Evolutionary conservation across 1,140 invertebrate species (phyloP), one percentile per base, ranked within the genome.

Genomic region (Choristoneura fumiferana): DNA sequence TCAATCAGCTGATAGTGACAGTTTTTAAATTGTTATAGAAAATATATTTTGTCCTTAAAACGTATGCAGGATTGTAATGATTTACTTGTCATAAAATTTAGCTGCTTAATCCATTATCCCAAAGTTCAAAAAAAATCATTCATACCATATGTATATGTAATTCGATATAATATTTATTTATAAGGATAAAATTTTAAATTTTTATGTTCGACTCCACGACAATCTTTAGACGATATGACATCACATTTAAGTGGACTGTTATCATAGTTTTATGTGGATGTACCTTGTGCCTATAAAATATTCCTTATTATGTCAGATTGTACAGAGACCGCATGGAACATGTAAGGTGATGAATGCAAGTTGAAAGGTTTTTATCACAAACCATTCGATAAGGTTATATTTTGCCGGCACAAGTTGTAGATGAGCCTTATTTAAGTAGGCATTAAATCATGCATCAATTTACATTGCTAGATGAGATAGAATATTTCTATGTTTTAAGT

Each of bases 311-410:
- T 87, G 81, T 66, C 72, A 81, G 82, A 76, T 69, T 88, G 80
- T 86, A 84, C 75, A 86, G 77, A 81, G 71, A 71, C 76, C 73
- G 81, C 68, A 73, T 78, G 83, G 71, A 69, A 75, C 69, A 72
- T 86, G 83, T 67, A 71, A 86, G 85, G 69, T 76, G n/a, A n/a
- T n/a, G 85, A 68, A 85, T 88, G 83, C 62, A 74, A 86, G 84
- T 66, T 72, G 69, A 70, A 72, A 73, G 76, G 68, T 73, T 73
- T 39, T 12, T 39, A 74, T 58, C 40, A 53, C 54, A 60, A 71
- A 67, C 72, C 69, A 73, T 62, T 74, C 67, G 60, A 60, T 63
- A 60, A 76, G 73, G 81, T 76, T 84, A 73, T 81, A 74, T 82
- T 80, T 81, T 78, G 64, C 71, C 67, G 74, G 83, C 74, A 79